These are phyloP conservation scores for Pemphredon lugubris DNA, from an alignment of 2,888 invertebrate genomes.

Conservation along the genomic window DNA sequence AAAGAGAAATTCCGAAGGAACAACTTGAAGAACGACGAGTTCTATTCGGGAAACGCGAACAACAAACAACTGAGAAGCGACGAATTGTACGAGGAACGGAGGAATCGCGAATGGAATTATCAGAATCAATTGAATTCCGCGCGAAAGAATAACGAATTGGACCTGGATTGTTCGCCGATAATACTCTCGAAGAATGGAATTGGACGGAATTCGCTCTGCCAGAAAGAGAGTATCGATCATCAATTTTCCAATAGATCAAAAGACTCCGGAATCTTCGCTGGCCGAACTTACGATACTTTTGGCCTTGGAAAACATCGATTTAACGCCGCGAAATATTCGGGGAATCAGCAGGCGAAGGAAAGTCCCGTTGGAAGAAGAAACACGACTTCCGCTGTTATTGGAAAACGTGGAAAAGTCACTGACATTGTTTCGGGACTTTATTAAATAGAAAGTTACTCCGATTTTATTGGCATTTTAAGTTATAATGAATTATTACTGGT, in stretches of 20 bases:
- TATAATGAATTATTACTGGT: not conserved
- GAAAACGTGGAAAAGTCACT: slow-evolving; percentile 77
- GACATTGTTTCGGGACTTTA: slow-evolving; percentile 78
- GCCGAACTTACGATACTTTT: slow-evolving; percentile 76
- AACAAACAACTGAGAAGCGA: slow-evolving; percentile 70
- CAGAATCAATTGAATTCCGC: slow-evolving; percentile 64
- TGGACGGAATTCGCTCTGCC: slow-evolving; percentile 59
- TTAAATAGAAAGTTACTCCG: slow-evolving; percentile 61
- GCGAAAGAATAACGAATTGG: slow-evolving; percentile 51
- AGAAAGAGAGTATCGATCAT: slow-evolving; percentile 59
- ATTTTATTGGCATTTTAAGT: not conserved
- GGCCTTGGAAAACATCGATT: slow-evolving; percentile 76
- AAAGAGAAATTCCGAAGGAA: slow-evolving; percentile 24
- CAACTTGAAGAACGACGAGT: slow-evolving; percentile 62
- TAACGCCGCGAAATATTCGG: slow-evolving; percentile 79
- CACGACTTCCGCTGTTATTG: slow-evolving; percentile 65
- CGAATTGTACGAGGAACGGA: slow-evolving; percentile 70
- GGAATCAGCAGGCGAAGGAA: slow-evolving; percentile 65
- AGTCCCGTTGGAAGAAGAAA: slow-evolving; percentile 65
- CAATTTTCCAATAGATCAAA: slow-evolving; percentile 63
- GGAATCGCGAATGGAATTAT: slow-evolving; percentile 63
- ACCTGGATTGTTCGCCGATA: slow-evolving; percentile 37
- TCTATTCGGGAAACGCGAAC: slow-evolving; percentile 45
- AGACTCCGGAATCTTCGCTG: slow-evolving; percentile 73
- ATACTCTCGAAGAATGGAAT: slow-evolving; percentile 46